Percentiles rank a stretch among this genome's conserved stretches.
phyloP scores from a whole-genome alignment of 2,113 vertebrate genomes.

The Ophthalmolycus amberensis region DNA sequence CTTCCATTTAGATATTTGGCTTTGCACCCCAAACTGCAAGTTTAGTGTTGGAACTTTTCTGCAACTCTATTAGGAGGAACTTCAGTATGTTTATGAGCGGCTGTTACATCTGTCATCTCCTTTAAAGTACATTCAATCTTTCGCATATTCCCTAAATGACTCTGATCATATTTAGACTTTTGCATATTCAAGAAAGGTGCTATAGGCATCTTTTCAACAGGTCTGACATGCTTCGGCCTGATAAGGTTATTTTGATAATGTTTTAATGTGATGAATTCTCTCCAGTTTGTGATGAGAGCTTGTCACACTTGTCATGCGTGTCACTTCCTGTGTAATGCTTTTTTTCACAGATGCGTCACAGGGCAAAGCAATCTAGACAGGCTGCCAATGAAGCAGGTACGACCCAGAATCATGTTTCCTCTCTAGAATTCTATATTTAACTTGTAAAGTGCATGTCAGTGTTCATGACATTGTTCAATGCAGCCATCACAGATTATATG shows the following conservation, averaged over 20 bases:
- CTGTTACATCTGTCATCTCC: background rate
- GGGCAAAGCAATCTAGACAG: conserved; percentile 88
- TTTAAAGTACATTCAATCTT: background rate
- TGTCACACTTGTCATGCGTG: background rate
- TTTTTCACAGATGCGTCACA: conserved; percentile 86
- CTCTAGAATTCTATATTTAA: background rate
- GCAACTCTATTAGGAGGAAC: background rate
- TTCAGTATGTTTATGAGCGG: background rate
- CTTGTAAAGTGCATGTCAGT: background rate
- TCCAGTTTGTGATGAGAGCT: conserved; percentile 6
- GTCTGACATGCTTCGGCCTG: background rate
- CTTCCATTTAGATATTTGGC: background rate
- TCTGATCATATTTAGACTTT: background rate
- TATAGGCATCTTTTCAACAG: background rate
- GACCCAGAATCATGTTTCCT: background rate
- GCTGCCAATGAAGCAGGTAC: conserved; percentile 89
- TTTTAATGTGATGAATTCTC: background rate
- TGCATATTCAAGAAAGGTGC: background rate
- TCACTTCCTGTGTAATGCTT: conserved; percentile 16
- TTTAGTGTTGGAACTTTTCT: background rate
- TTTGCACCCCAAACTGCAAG: background rate
- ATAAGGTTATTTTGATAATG: background rate
- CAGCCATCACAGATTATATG: background rate
- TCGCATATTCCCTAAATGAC: background rate
- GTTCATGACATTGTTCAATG: background rate